These are phyloP conservation scores for Piezodorus guildinii DNA, from an alignment of 1,140 invertebrate species.

Conservation along the genomic window DNA sequence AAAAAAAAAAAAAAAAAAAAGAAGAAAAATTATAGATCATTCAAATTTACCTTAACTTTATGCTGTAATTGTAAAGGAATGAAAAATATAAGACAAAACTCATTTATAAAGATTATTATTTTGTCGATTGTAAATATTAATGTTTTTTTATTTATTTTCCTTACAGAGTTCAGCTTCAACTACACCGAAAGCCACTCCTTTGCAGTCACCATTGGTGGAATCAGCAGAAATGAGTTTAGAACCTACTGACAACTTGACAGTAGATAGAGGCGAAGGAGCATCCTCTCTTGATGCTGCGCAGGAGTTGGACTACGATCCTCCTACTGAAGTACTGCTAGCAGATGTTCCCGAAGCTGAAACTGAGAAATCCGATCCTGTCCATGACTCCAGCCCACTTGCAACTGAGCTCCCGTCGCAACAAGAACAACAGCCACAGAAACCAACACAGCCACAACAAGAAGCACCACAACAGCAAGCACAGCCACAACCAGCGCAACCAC, in stretches of 20 bases:
- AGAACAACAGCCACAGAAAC: background rate
- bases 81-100: too few relatives aligned
- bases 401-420: background rate
- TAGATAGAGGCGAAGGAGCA: constrained; percentile 16
- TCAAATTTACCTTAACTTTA: too few relatives aligned
- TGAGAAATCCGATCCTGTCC: constrained; percentile 4
- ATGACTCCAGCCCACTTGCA: background rate
- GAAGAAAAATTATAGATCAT: too few relatives aligned
- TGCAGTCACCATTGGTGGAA: constrained; percentile 43
- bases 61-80: too few relatives aligned
- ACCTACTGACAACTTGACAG: constrained; percentile 26
- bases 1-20: too few relatives aligned
- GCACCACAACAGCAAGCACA: background rate
- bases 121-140: background rate
- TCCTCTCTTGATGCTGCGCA: constrained; percentile 10
- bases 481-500: background rate
- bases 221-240: constrained; percentile 20
- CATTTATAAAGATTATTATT: too few relatives aligned
- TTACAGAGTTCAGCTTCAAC: constrained; percentile 28
- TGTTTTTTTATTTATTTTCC: background rate
- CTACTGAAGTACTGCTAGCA: background rate
- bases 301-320: constrained; percentile 5
- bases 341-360: background rate
- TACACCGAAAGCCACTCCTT: constrained; percentile 35
- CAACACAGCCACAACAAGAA: background rate